Base-by-base conservation (phyloP, 37 sponge, comb jelly and placozoan species). In the Oopsacas minuta region DNA sequence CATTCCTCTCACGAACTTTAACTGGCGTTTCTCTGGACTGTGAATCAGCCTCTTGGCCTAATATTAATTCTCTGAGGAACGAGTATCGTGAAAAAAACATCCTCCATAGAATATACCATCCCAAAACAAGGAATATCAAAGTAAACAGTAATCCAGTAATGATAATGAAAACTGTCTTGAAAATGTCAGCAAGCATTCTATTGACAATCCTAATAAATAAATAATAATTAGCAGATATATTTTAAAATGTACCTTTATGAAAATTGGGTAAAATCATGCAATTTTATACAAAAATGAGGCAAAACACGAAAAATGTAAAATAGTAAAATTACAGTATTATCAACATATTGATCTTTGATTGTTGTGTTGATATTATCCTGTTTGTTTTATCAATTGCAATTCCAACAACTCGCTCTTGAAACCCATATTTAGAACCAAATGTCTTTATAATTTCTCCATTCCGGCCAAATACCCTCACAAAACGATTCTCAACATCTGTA, bases 61-160 rank as follows among this genome's bases (percentile, higher is more conserved):
- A 61, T 25, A 61, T 61, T 3, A 61, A n/a, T 34, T 61, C 75
- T 61, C 75, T 3, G 30, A 61, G 75, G 30, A 61, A 61, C 7
- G 75, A 61, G 28, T 32, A 61, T n/a, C 75, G 75, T 34, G 75
- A 61, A n/a, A 61, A 61, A 34, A 61, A 61, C 75, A 61, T 34
- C 28, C 22, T 61, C 75, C 75, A 61, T 32, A 61, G 75, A 10
- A 61, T 25, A 12, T 61, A 61, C 75, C 75, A 61, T 32, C 75
- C 30, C 28, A 61, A n/a, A n/a, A 10, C 7, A 25, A 61, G 75
- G 20, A 61, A 61, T 34, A 12, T 5, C 75, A 61, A 12, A 10
- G 30, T n/a, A 32, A 10, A 7, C 7, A 61, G 1, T 10, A 61
- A 25, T 20, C 75, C 75, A 25, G 22, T 3, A 3, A 61, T 5